A percentile compares a stretch with the other conserved stretches of the same genome.
Evolutionary conservation across 2,113 vertebrate species (phyloP).

Genomic region (Glaucomys volans): DNA sequence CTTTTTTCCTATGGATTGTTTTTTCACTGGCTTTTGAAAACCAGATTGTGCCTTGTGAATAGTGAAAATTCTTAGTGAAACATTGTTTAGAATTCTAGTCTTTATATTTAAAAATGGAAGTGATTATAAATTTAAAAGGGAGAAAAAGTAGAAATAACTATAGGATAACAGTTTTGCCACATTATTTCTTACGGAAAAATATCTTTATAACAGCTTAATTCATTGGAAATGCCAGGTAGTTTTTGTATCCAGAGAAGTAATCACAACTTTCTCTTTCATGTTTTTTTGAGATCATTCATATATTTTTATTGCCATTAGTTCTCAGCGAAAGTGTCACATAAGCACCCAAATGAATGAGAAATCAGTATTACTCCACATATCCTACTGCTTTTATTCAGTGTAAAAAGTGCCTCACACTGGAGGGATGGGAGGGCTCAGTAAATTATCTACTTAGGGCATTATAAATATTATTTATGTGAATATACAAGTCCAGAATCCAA

Average conservation of each 20-base stretch:
- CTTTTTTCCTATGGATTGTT: not conserved
- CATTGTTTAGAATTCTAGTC: not conserved
- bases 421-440: not conserved
- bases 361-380: not conserved
- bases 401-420: not conserved
- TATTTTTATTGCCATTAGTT: slow-evolving; percentile 6
- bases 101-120: slow-evolving; percentile 1
- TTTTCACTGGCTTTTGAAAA: not conserved
- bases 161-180: not conserved
- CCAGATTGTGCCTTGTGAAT: not conserved
- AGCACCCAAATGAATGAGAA: not conserved
- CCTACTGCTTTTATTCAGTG: not conserved
- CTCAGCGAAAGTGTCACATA: not conserved
- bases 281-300: not conserved
- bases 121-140: not conserved
- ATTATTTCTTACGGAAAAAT: not conserved
- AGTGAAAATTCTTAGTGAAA: not conserved
- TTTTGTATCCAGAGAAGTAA: slow-evolving; percentile 9
- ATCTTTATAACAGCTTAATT: not conserved
- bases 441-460: not conserved
- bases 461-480: not conserved
- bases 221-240: not conserved
- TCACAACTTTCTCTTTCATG: not conserved
- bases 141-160: not conserved
- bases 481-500: not conserved